Conservation (phyloP, 2,888 invertebrate species). For the Crocallis elinguaria region DNA sequence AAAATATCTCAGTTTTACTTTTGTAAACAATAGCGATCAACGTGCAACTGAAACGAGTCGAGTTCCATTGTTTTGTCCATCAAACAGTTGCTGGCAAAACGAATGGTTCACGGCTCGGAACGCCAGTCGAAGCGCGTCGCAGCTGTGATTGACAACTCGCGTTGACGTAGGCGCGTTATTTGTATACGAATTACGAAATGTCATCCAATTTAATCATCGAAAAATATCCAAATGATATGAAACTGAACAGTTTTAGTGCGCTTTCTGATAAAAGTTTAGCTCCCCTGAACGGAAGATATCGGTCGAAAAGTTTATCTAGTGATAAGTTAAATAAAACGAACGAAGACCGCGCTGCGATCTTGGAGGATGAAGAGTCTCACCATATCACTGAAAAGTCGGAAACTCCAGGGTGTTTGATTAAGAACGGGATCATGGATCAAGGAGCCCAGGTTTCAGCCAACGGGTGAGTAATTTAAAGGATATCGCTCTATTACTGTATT, state of each 20-base stretch:
- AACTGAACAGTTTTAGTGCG: conserved; percentile 73
- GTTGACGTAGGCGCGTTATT: conserved; percentile 62
- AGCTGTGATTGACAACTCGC: conserved; percentile 69
- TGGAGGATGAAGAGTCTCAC: conserved; percentile 75
- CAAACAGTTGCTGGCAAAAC: conserved; percentile 59
- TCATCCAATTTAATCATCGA: conserved; percentile 74
- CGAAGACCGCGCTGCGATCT: conserved; percentile 75
- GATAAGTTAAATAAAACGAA: conserved; percentile 79
- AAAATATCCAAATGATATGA: conserved; percentile 70
- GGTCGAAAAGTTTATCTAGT: conserved; percentile 80
- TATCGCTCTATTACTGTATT: conserved; percentile 8
- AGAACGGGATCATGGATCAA: conserved; percentile 62
- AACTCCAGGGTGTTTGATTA: conserved; percentile 76
- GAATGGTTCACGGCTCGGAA: conserved; percentile 56
- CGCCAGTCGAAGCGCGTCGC: conserved; percentile 67
- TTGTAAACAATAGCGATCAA: conserved; percentile 42
- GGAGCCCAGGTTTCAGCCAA: conserved; percentile 53
- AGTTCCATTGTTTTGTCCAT: conserved; percentile 65
- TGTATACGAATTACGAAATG: conserved; percentile 63
- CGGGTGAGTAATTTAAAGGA: conserved; percentile 55
- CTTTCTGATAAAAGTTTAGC: conserved; percentile 71
- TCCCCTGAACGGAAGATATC: conserved; percentile 68
- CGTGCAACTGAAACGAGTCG: conserved; percentile 57
- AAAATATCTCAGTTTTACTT: conserved; percentile 39
- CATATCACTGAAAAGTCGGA: conserved; percentile 71